A percentile compares a stretch with the other conserved stretches of the same genome.
Conservation (phyloP, 2,113 vertebrate genomes). For the Rhizomys pruinosus region DNA sequence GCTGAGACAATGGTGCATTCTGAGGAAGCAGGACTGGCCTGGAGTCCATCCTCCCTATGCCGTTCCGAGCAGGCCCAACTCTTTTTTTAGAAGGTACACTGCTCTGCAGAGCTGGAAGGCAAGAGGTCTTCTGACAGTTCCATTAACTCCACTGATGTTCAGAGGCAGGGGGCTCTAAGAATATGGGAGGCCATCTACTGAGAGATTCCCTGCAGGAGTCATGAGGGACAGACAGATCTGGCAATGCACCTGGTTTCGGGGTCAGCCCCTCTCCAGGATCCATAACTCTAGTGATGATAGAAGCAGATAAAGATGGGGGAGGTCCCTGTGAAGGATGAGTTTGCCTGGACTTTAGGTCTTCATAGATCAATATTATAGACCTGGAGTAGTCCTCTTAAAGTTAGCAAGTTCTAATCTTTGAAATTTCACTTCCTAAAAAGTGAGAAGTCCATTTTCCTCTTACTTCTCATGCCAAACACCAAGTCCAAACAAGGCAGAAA, state of each 20-base stretch:
- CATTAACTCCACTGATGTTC: conserved; percentile 76
- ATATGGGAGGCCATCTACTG: conserved; percentile 78
- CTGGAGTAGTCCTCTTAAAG: conserved; percentile 14
- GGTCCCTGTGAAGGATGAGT: conserved; percentile 59
- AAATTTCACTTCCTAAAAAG: conserved; percentile 68
- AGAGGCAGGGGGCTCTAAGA: conserved; percentile 78
- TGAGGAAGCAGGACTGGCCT: conserved; percentile 64
- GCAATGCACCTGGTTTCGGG: conserved; percentile 85
- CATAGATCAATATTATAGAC: conserved; percentile 23
- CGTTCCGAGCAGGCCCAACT: conserved; percentile 59
- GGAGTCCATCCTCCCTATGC: conserved; percentile 27
- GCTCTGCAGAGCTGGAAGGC: conserved; percentile 23
- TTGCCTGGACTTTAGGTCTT: conserved; percentile 70
- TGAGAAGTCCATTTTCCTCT: not conserved
- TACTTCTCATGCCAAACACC: not conserved
- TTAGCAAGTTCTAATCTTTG: conserved; percentile 61
- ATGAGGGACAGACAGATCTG: conserved; percentile 84
- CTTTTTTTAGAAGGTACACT: conserved; percentile 61
- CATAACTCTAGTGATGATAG: conserved; percentile 77
- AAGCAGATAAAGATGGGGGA: conserved; percentile 73
- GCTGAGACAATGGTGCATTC: conserved; percentile 60
- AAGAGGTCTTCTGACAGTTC: not conserved
- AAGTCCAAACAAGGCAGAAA: conserved; percentile 19
- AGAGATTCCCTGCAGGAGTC: conserved; percentile 82
- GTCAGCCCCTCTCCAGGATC: conserved; percentile 82